Evolutionary conservation across 2,888 invertebrate species (phyloP), one percentile per base, ranked within the genome.

Genomic region (Achlya flavicornis): DNA sequence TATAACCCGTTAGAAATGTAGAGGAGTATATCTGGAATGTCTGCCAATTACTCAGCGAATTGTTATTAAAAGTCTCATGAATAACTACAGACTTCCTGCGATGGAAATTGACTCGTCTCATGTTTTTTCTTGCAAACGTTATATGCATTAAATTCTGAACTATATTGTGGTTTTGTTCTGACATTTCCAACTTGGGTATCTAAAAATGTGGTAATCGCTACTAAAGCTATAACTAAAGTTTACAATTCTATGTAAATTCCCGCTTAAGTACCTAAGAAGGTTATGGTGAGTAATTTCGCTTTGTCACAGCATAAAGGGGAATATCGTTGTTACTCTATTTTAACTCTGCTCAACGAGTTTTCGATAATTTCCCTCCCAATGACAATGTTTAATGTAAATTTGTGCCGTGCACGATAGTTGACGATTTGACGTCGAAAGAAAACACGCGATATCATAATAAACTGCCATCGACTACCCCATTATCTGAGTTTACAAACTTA

Each of bases 361-460:
- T 48, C 62, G 48, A 38, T 61, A 66, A 72, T 72, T 74, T 74
- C 71, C 69, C 70, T 67, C 66, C 62, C 62, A 59, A 64, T 64
- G 65, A 65, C 67, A 62, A 70, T 70, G 64, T 74, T 72, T 78
- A 76, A 79, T 74, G 75, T 77, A 74, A 80, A 80, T 78, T 81
- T 71, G 74, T 75, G 73, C 76, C 75, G 68, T 72, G 69, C 79
- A 82, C 75, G 81, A 77, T 73, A 72, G 69, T 70, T 70, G 66
- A 71, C 68, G 68, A 66, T 69, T 69, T 64, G 58, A 68, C 63
- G 61, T 70, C 64, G 60, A 65, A 66, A 66, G 71, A 71, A 75
- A 79, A 71, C 87, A 88, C 84, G 86, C 86, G 78, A 86, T 78
- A 73, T 69, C 66, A 71, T 79, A 78, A 80, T 84, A 76, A 79